Conservation (phyloP, 2,888 invertebrate species). For the Drosophila affinis region DNA sequence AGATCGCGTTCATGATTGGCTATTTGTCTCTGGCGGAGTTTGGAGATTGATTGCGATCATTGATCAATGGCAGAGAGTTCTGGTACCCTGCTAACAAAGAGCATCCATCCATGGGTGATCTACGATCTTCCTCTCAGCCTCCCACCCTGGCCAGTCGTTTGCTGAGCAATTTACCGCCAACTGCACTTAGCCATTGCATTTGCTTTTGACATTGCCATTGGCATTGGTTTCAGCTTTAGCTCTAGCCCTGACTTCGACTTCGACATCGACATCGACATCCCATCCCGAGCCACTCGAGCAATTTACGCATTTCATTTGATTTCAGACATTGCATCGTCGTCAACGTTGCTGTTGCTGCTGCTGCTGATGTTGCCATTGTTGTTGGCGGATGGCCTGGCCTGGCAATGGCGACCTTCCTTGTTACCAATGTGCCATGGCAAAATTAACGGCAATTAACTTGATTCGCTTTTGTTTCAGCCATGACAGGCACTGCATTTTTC, state of each 20-base stretch:
- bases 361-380: constrained; percentile 35
- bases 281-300: constrained; percentile 39
- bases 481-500: constrained; percentile 49
- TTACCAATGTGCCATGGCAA: constrained; percentile 73
- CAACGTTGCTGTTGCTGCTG: constrained; percentile 8
- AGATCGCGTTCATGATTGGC: constrained; percentile 4
- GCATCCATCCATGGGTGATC: constrained; percentile 28
- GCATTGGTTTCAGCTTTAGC: constrained; percentile 33
- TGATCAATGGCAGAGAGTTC: constrained; percentile 16
- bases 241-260: constrained; percentile 2
- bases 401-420: constrained; percentile 58
- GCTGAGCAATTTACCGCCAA: constrained; percentile 17
- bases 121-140: constrained; percentile 17
- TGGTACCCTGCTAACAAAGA: neutral
- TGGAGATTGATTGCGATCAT: constrained; percentile 32
- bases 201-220: constrained; percentile 38
- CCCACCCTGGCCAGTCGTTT: neutral
- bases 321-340: constrained; percentile 42
- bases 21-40: constrained; percentile 31
- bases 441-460: constrained; percentile 78
- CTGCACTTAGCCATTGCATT: constrained; percentile 49
- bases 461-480: constrained; percentile 60
- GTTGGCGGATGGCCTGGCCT: constrained; percentile 12
- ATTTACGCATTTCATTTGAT: constrained; percentile 76
- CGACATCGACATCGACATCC: constrained; percentile 11